A percentile compares a stretch with the other conserved stretches of the same genome.
These are phyloP conservation scores for Cassiopea xamachana DNA, from an alignment of 30 jellyfish, hydroid and myxozoan genomes.

Conservation along the genomic window DNA sequence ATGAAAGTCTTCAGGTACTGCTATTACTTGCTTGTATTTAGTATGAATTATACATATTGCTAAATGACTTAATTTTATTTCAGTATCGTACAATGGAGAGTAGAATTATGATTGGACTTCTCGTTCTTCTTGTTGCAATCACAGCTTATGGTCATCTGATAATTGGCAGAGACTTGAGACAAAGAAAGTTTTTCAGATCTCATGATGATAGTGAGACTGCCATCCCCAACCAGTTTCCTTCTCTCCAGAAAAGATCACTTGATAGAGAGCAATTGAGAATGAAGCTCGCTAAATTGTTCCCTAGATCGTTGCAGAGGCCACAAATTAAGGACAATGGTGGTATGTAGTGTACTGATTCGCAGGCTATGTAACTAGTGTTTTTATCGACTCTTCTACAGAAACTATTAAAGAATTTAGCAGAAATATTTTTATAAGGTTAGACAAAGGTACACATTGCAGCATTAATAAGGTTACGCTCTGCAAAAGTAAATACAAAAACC, in stretches of 20 bases:
- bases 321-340: neutral
- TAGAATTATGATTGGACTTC: neutral
- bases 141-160: conserved; percentile 24
- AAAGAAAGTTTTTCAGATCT: conserved; percentile 44
- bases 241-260: conserved; percentile 25
- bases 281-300: neutral
- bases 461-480: no score
- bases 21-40: no score
- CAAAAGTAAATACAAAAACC: no score
- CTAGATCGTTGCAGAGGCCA: neutral
- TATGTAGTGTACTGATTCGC: neutral
- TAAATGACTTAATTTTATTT: neutral
- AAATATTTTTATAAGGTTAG: no score
- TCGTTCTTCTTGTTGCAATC: conserved; percentile 15
- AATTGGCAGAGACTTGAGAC: conserved; percentile 37
- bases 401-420: no score
- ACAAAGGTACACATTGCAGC: no score
- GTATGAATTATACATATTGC: neutral
- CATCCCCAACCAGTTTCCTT: conserved; percentile 13
- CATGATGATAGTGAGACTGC: conserved; percentile 26
- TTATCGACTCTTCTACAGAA: neutral
- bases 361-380: neutral
- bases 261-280: conserved; percentile 16
- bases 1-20: no score
- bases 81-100: conserved; percentile 1